phyloP scores from a whole-genome alignment of 2,797 vertebrate genomes.

The Hippopotamyrus pictus region DNA sequence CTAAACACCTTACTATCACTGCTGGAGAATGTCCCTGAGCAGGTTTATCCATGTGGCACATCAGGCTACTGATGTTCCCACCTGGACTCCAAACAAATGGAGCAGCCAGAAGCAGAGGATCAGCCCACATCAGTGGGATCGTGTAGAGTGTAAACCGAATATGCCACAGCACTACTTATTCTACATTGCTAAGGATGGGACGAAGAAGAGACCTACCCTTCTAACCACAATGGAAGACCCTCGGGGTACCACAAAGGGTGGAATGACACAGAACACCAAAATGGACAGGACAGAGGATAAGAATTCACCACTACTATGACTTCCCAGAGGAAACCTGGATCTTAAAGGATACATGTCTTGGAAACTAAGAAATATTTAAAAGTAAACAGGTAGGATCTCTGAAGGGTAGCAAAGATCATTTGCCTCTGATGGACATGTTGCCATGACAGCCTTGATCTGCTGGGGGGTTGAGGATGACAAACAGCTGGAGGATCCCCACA shows the following conservation, averaged over 20 bases:
- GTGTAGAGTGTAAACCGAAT: not conserved
- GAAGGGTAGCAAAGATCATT: not conserved
- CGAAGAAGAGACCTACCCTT: not conserved
- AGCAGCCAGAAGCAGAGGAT: not conserved
- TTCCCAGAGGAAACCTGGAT: not conserved
- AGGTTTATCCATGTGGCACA: not conserved
- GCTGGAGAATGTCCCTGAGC: not conserved
- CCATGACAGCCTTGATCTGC: not conserved
- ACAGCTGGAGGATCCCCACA: slow-evolving; percentile 12
- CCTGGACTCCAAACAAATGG: not conserved
- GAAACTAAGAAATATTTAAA: not conserved
- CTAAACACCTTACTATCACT: not conserved
- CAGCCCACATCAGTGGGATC: not conserved
- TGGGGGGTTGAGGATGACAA: not conserved
- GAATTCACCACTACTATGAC: not conserved
- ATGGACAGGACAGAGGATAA: not conserved
- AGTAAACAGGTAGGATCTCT: not conserved
- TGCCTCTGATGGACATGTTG: not conserved
- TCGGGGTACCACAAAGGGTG: not conserved
- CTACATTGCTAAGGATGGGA: not conserved
- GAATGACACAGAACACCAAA: not conserved
- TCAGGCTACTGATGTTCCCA: not conserved
- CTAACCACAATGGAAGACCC: not conserved
- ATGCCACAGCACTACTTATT: not conserved
- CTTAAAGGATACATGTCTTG: not conserved